These are phyloP conservation scores for Lissonota sp. DNA, from an alignment of 2,888 invertebrate genomes.

Conservation along the genomic window DNA sequence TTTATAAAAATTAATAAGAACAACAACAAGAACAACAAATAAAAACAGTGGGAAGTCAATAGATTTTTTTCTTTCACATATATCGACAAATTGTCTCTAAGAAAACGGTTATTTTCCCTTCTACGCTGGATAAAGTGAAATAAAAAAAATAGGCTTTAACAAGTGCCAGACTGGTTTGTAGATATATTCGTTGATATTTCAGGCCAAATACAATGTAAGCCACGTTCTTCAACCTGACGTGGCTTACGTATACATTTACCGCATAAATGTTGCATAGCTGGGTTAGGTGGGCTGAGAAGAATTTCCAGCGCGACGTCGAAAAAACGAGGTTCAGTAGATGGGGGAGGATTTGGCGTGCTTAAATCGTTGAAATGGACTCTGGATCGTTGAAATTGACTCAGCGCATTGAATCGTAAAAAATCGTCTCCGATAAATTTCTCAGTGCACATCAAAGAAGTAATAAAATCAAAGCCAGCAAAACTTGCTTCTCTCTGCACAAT, in stretches of 20 bases:
- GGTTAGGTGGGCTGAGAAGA: conserved; percentile 4
- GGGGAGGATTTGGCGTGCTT: not conserved
- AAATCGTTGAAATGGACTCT: conserved; percentile 12
- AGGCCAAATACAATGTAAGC: not conserved
- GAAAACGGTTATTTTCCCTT: too few relatives aligned
- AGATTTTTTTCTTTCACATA: too few relatives aligned
- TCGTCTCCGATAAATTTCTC: conserved; percentile 68
- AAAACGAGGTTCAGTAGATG: conserved; percentile 59
- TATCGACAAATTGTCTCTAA: too few relatives aligned
- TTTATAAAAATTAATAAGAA: too few relatives aligned
- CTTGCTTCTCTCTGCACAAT: conserved; percentile 21
- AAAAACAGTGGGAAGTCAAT: too few relatives aligned
- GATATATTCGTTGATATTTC: too few relatives aligned
- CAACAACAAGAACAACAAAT: too few relatives aligned
- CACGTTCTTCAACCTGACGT: not conserved
- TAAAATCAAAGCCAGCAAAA: conserved; percentile 65
- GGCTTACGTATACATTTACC: conserved; percentile 34
- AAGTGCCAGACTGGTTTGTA: too few relatives aligned
- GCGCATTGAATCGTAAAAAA: conserved; percentile 71
- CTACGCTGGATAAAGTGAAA: too few relatives aligned
- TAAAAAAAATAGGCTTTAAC: too few relatives aligned
- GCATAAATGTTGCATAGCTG: conserved; percentile 56
- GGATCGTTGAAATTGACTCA: conserved; percentile 61
- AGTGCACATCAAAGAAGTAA: conserved; percentile 71
- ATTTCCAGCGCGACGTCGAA: conserved; percentile 64